phyloP scores from a whole-genome alignment of 1,140 invertebrate species.

The Heliconius hermathena region DNA sequence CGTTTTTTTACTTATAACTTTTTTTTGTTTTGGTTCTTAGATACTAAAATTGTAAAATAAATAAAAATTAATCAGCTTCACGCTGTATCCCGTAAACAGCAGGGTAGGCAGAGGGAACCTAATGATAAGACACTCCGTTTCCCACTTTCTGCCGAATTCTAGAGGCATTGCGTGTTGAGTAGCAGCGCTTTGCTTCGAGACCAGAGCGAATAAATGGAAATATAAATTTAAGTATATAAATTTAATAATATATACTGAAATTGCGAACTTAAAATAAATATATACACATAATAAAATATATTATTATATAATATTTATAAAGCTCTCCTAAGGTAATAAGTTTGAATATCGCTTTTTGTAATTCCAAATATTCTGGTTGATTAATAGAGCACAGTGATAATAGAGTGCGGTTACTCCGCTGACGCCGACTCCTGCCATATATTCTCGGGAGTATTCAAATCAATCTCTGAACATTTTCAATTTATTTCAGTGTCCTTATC shows the following conservation, averaged over 20 bases:
- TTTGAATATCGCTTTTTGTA: conserved; percentile 1
- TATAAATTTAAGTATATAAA: not conserved
- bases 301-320: not conserved
- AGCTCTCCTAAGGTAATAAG: not conserved
- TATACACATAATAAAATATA: too few relatives aligned
- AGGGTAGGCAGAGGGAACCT: too few relatives aligned
- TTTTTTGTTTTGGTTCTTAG: not conserved
- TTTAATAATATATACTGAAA: not conserved
- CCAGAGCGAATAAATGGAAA: too few relatives aligned
- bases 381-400: conserved; percentile 10
- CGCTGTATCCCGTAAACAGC: too few relatives aligned
- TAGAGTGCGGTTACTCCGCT: conserved; percentile 48
- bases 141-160: too few relatives aligned
- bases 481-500: conserved; percentile 81
- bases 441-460: conserved; percentile 78
- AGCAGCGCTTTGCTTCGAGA: too few relatives aligned
- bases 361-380: not conserved
- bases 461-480: conserved; percentile 81
- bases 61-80: too few relatives aligned
- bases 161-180: too few relatives aligned
- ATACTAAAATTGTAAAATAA: not conserved
- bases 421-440: conserved; percentile 62
- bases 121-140: too few relatives aligned
- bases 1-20: not conserved
- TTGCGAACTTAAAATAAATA: not conserved